These are phyloP conservation scores for Drosophila limbata DNA, from an alignment of 2,888 invertebrate species.

Conservation along the genomic window DNA sequence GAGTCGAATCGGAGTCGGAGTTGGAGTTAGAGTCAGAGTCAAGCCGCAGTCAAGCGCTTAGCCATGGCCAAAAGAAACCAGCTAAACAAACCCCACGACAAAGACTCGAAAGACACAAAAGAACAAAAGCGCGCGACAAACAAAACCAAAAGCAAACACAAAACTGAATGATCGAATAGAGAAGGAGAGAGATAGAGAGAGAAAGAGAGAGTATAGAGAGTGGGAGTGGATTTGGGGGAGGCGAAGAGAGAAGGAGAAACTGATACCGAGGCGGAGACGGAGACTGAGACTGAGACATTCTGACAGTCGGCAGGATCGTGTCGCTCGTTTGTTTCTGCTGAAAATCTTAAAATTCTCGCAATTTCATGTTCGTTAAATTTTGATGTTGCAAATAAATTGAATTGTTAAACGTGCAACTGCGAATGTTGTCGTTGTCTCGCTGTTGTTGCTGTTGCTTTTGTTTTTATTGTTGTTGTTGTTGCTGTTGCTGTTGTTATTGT, in stretches of 20 bases:
- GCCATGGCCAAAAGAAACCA: slow-evolving; percentile 58
- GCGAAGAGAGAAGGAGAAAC: slow-evolving; percentile 4
- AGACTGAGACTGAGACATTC: slow-evolving; percentile 26
- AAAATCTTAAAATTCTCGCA: slow-evolving; percentile 85
- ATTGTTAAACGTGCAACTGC: slow-evolving; percentile 84
- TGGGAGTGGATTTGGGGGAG: slow-evolving; percentile 26
- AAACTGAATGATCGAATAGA: slow-evolving; percentile 29
- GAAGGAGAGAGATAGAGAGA: slow-evolving; percentile 4
- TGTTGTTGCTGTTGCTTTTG: slow-evolving; percentile 42
- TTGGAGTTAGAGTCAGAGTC: slow-evolving; percentile 11
- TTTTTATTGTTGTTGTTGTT: slow-evolving; percentile 38
- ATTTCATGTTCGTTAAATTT: slow-evolving; percentile 85
- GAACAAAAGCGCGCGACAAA: slow-evolving; percentile 79
- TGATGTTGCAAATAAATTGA: slow-evolving; percentile 84
- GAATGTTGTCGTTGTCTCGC: slow-evolving; percentile 69
- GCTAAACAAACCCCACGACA: slow-evolving; percentile 76
- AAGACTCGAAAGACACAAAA: slow-evolving; percentile 49
- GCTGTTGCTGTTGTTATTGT: slow-evolving; percentile 51
- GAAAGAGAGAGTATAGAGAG: neutral
- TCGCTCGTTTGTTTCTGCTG: slow-evolving; percentile 85
- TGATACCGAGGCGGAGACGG: slow-evolving; percentile 18
- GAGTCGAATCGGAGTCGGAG: neutral
- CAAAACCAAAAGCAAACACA: slow-evolving; percentile 73
- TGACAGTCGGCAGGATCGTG: slow-evolving; percentile 78
- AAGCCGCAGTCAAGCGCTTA: slow-evolving; percentile 45